phyloP scores from a whole-genome alignment of 2,797 vertebrate genomes.

The Limnodromus scolopaceus region DNA sequence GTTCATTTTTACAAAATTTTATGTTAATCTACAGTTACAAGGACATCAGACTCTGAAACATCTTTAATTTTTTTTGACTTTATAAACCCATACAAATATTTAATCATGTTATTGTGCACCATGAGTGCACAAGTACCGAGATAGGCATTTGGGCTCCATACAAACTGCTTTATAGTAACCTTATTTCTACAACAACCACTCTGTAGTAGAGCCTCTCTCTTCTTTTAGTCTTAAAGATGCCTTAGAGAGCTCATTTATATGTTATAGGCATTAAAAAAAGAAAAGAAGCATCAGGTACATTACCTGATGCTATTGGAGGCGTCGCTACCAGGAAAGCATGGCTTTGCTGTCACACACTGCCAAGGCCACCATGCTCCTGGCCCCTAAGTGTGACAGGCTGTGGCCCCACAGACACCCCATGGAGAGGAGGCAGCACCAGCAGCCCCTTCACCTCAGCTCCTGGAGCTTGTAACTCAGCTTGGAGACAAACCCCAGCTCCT shows the following conservation, averaged over 20 bases:
- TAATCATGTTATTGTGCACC: neutral
- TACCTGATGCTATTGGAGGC: neutral
- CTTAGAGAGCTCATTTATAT: neutral
- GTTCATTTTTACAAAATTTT: neutral
- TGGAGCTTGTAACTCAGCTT: neutral
- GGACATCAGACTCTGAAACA: neutral
- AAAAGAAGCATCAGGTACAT: neutral
- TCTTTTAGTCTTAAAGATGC: neutral
- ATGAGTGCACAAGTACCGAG: neutral
- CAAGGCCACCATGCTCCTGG: fast-evolving
- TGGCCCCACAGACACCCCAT: fast-evolving
- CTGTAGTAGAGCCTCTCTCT: neutral
- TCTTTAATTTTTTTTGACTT: neutral
- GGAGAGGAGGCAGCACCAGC: fast-evolving
- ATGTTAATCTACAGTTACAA: neutral
- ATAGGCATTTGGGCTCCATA: neutral
- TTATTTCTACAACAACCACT: neutral
- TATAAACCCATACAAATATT: neutral
- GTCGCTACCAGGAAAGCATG: neutral
- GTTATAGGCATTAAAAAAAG: neutral
- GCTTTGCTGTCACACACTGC: fast-evolving
- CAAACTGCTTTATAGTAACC: neutral
- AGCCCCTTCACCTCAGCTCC: neutral
- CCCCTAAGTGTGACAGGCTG: fast-evolving
- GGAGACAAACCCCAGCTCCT: neutral